Evolutionary conservation across 2,888 invertebrate genomes (phyloP), one percentile per base, ranked within the genome.

Genomic region (Xylophagus ater): DNA sequence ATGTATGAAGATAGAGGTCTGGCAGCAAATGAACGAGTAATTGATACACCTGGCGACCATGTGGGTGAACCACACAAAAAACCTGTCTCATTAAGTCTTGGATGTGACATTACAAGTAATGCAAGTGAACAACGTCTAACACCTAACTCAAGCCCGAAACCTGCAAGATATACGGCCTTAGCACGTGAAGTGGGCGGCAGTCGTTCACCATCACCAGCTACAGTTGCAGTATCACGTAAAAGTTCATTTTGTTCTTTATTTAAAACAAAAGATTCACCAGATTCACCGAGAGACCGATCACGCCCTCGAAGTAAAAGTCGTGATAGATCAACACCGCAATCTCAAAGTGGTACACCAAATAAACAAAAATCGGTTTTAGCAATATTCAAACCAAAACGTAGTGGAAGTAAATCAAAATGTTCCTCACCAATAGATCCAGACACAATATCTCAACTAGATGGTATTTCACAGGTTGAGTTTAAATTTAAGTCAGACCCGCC

Each of bases 161-260:
- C 65, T 2, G 53, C 58, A 8, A 56, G 64, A 28, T 62, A 66
- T 37, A 47, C 49, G 2, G 32, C 51, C 12, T 34, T 53, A 10
- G 36, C 51, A 1, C 53, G 55, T 30, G 57, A 59, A 30, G 40
- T 47, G 4, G 48, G 52, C n/a, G 59, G 54, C 20, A 66, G 66
- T 45, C 62, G 73, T 19, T 72, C 74, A 2, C 84, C 85, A 1
- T 85, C 86, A 2, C 84, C 85, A 1, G 70, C 73, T 2, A 73
- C 73, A 1, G 66, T 66, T 0, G 70, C 73, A 1, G 69, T 75
- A 1, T 84, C 85, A 0, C 71, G 86, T 25, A 83, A 84, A 59
- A 84, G 81, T 51, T 86, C 85, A 21, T 84, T 86, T 55, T 79
- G 82, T 41, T 84, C 84, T 4, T 62, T 87, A 29, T 87, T 87